A percentile compares a stretch with the other conserved stretches of the same genome.
These are phyloP conservation scores for Chamaetylas fuelleborni DNA, from an alignment of 2,113 vertebrate species.

Conservation along the genomic window DNA sequence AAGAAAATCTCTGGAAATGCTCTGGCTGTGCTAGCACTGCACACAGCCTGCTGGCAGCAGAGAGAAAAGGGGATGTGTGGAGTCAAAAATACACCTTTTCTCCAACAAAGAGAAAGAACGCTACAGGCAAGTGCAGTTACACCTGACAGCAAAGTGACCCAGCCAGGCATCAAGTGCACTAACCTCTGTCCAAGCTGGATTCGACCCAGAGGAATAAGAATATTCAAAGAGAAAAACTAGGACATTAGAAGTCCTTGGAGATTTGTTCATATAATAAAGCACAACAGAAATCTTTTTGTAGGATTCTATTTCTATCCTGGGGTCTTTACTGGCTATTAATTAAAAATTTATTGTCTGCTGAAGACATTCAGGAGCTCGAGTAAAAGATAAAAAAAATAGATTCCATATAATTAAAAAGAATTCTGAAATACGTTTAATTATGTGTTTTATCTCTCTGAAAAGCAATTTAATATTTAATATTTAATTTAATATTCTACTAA, in stretches of 20 bases:
- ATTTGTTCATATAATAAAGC: neutral
- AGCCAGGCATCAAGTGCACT: neutral
- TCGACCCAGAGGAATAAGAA: neutral
- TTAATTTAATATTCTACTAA: neutral
- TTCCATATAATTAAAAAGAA: conserved; percentile 15
- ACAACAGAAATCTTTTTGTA: neutral
- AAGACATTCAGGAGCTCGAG: neutral
- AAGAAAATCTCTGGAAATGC: neutral
- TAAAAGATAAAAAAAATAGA: conserved; percentile 6
- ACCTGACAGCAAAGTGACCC: conserved; percentile 1
- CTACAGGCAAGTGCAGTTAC: neutral
- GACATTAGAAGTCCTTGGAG: neutral
- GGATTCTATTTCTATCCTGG: neutral
- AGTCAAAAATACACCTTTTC: neutral
- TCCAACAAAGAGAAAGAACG: neutral
- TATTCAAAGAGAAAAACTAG: neutral
- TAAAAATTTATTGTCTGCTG: conserved; percentile 25
- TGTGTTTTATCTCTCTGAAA: conserved; percentile 6
- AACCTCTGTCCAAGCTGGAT: neutral
- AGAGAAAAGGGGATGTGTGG: neutral
- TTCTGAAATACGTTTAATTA: conserved; percentile 25
- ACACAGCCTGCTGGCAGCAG: neutral
- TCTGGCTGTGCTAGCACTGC: neutral
- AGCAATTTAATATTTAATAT: neutral
- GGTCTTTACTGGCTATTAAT: conserved; percentile 25